These are phyloP conservation scores for Halcyon chelicuti DNA, from an alignment of 2,797 vertebrate species.

Conservation along the genomic window DNA sequence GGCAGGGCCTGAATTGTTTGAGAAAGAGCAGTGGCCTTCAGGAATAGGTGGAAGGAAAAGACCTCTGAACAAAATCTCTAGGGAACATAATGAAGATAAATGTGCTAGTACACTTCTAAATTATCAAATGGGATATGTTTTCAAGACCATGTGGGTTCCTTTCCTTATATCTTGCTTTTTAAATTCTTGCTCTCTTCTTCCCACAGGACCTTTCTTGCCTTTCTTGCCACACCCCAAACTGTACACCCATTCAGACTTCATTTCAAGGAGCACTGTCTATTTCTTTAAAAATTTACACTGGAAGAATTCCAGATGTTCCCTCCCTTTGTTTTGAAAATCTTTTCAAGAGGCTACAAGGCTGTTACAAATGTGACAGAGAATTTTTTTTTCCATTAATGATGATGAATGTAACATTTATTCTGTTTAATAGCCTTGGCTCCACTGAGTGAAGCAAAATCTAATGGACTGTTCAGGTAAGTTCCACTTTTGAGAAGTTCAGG, in stretches of 20 bases:
- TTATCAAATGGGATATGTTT: not conserved
- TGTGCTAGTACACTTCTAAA: not conserved
- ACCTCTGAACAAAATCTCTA: not conserved
- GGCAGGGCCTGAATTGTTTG: not conserved
- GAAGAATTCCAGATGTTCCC: not conserved
- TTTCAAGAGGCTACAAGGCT: not conserved
- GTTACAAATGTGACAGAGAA: not conserved
- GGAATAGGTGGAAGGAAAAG: not conserved
- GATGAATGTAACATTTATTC: not conserved
- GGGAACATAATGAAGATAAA: not conserved
- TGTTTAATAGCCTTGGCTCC: not conserved
- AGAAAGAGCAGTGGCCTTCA: not conserved
- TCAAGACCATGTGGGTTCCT: not conserved
- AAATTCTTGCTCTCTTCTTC: not conserved
- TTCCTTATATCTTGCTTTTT: not conserved
- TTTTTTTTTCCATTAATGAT: not conserved
- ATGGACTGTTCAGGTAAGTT: not conserved
- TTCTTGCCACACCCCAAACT: not conserved
- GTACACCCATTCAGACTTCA: not conserved
- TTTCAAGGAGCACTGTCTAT: not conserved
- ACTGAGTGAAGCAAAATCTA: not conserved
- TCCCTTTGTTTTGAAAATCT: not conserved
- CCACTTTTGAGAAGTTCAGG: not conserved
- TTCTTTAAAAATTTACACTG: not conserved
- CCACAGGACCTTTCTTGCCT: not conserved